A percentile compares a stretch with the other conserved stretches of the same genome.
Conservation (phyloP, 2,888 invertebrate species). For the Penaeus monodon region DNA sequence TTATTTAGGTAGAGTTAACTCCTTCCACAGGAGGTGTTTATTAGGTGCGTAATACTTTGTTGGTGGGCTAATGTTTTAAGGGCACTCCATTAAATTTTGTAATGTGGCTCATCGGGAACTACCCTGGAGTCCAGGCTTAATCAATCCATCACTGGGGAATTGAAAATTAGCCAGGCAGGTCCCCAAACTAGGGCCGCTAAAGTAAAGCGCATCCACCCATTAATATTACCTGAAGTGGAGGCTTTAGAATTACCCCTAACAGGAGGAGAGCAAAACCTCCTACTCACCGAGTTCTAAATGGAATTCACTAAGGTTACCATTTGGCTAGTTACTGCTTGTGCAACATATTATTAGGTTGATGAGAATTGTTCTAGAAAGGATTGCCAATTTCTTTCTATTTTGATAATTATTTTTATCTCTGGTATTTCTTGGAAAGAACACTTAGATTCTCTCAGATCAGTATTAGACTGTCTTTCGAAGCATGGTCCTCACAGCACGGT, state of each 20-base stretch:
- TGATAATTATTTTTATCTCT: constrained; percentile 12
- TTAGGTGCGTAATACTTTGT: not conserved
- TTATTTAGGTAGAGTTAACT: not conserved
- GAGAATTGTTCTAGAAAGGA: no score
- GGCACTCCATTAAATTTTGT: constrained; percentile 20
- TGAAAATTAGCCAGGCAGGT: not conserved
- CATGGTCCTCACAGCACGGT: no score
- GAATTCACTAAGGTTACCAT: constrained; percentile 27
- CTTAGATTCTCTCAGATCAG: no score
- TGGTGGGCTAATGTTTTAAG: constrained; percentile 1
- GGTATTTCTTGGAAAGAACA: constrained; percentile 1
- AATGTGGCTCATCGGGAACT: not conserved
- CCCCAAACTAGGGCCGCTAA: not conserved
- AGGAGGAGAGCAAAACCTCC: constrained; percentile 4
- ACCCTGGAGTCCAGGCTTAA: not conserved
- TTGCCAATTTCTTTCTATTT: constrained; percentile 3
- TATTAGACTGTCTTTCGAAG: no score
- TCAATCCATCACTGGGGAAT: not conserved
- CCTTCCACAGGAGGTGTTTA: not conserved
- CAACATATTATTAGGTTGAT: not conserved
- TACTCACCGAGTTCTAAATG: constrained; percentile 24
- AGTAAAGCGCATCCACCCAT: not conserved
- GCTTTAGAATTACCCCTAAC: not conserved
- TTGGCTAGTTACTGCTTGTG: not conserved
- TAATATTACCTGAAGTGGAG: not conserved